A percentile compares a stretch with the other conserved stretches of the same genome.
These are phyloP conservation scores for Rhagonycha fulva DNA, from an alignment of 2,888 invertebrate genomes.

Conservation along the genomic window DNA sequence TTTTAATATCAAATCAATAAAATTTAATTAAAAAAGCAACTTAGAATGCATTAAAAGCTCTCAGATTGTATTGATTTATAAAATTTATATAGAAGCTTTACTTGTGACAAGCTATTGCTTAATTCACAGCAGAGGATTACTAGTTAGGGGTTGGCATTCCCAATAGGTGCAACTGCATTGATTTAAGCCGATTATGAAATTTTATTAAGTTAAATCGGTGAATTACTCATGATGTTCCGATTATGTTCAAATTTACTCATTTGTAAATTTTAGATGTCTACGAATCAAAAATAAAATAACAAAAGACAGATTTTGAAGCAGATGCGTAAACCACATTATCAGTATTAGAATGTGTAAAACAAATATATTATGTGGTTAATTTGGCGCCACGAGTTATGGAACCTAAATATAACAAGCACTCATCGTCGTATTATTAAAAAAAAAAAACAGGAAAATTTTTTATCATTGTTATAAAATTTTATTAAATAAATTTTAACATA, in stretches of 20 bases:
- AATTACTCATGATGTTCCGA: constrained; percentile 18
- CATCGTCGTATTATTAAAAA: not conserved
- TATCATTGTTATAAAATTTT: not conserved
- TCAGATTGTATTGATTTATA: constrained; percentile 22
- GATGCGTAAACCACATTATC: not conserved
- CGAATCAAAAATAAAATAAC: not conserved
- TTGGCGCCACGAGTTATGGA: constrained; percentile 18
- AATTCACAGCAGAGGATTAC: constrained; percentile 36
- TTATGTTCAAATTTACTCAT: constrained; percentile 7
- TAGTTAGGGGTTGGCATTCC: constrained; percentile 26
- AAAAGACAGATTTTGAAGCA: not conserved
- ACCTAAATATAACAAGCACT: constrained; percentile 17
- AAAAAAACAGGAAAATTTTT: not conserved
- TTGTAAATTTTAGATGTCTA: constrained; percentile 4
- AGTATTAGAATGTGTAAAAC: constrained; percentile 12
- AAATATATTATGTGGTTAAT: constrained; percentile 24
- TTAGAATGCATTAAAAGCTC: constrained; percentile 10
- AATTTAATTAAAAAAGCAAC: not conserved
- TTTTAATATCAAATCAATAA: not conserved
- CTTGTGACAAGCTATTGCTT: constrained; percentile 27
- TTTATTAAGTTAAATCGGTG: constrained; percentile 28
- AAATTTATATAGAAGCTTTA: constrained; percentile 21
- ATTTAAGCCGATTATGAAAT: constrained; percentile 33
- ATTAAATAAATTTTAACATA: not conserved
- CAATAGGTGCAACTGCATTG: constrained; percentile 32